Base-by-base conservation (phyloP, 2,888 invertebrate species). In the Cynaeus angustus region DNA sequence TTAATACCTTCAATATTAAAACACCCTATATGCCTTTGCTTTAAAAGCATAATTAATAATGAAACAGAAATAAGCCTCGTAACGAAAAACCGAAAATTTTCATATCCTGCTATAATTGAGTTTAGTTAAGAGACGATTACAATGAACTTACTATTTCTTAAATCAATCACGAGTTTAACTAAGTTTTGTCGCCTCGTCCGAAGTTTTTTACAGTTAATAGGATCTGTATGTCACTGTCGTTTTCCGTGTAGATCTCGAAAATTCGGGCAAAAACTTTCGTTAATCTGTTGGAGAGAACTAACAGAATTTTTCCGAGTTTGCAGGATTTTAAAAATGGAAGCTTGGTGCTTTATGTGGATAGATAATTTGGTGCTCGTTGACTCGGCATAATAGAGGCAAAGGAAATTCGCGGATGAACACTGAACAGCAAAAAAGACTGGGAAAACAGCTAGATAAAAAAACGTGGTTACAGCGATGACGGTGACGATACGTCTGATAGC, bases 361-460 rank as follows among this genome's bases (percentile, higher is more conserved):
- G 56, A 56, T 56, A 56, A 56, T 56, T 56, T 56, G 28, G 56
- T 56, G 41, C 43, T 56, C 56, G 56, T 37, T 56, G 56, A 43
- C 56, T 56, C 41, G 41, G 41, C 5, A 56, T 56, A 41, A 41
- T 50, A 21, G 30, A 14, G n/a, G 46, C 46, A 26, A 46, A 16
- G 21, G 46, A 16, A 46, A 16, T 16, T 14, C 46, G 46, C 46
- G 3, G 16, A 46, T 46, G 46, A 46, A 26, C 14, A 21, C 9
- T 16, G 46, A 12, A 16, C 16, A 10, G 10, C 10, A 43, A 46
- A 46, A 46, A 46, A 16, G 41, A 41, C n/a, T n/a, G n/a, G n/a
- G n/a, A n/a, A n/a, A n/a, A n/a, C n/a, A n/a, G 41, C n/a, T 38
- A 38, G 41, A 13, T 10, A 41, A 41, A 5, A 41, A 33, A 33